Evolutionary conservation across 2,113 vertebrate species (phyloP).

Genomic region (Polypterus bichir): DNA sequence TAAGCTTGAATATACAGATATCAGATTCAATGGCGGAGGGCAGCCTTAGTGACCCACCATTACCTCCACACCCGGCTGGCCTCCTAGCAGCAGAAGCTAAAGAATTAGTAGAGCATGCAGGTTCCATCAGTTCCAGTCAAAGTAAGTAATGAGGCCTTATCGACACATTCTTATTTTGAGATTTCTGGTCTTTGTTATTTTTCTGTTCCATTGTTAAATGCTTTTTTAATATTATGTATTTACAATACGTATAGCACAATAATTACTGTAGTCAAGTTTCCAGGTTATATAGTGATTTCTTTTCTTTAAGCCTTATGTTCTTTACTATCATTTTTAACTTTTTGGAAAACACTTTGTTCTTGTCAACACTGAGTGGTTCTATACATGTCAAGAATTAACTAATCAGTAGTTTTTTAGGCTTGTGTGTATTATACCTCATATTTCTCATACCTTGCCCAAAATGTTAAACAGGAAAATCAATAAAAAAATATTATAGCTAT

Average conservation of each 20-base stretch:
- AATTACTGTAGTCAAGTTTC: not conserved
- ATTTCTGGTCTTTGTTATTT: not conserved
- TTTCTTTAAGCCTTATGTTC: too few relatives aligned
- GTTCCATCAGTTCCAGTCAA: conserved; percentile 25
- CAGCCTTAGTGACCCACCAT: conserved; percentile 26
- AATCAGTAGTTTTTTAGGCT: too few relatives aligned
- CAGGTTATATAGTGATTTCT: too few relatives aligned
- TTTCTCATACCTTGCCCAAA: too few relatives aligned
- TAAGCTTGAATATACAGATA: conserved; percentile 26
- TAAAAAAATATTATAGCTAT: too few relatives aligned
- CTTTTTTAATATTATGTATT: not conserved
- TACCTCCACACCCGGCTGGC: conserved; percentile 33
- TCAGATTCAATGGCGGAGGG: conserved; percentile 22
- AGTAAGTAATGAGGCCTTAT: conserved; percentile 25
- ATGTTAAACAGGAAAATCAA: too few relatives aligned
- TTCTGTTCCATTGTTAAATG: not conserved
- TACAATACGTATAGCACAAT: not conserved
- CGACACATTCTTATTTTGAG: too few relatives aligned
- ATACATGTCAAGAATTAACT: too few relatives aligned
- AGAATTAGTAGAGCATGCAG: conserved; percentile 41
- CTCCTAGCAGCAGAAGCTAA: conserved; percentile 50
- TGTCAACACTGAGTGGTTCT: too few relatives aligned
- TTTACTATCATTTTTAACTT: too few relatives aligned
- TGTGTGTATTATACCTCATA: too few relatives aligned
- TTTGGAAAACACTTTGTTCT: too few relatives aligned